Conservation (phyloP, 2,113 vertebrate genomes). For the Ciconia boyciana region DNA sequence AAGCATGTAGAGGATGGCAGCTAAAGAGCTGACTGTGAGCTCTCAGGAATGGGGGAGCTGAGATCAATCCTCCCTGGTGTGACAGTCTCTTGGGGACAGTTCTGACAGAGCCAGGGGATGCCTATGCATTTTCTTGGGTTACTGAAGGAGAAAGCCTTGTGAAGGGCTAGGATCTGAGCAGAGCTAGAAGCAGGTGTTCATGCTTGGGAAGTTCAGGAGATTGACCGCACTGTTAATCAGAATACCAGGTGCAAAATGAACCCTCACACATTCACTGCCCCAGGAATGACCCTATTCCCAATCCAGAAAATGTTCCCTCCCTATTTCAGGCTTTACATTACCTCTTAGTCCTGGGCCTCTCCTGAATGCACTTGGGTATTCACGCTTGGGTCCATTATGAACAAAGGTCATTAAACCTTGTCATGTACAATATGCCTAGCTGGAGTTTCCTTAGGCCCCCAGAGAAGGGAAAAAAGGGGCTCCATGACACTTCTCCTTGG, state of each 20-base stretch:
- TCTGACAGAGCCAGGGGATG: background rate
- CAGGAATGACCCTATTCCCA: slow-evolving; percentile 52
- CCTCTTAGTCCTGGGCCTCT: slow-evolving; percentile 32
- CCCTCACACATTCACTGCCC: slow-evolving; percentile 22
- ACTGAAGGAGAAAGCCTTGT: background rate
- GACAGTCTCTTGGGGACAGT: background rate
- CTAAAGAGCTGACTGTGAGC: background rate
- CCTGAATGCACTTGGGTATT: slow-evolving; percentile 44
- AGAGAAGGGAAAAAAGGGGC: slow-evolving; percentile 20
- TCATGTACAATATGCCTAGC: slow-evolving; percentile 43
- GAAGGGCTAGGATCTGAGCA: background rate
- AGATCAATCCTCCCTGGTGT: background rate
- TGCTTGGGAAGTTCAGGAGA: background rate
- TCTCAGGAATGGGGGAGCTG: background rate
- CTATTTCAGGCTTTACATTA: slow-evolving; percentile 38
- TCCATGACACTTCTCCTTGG: slow-evolving; percentile 22
- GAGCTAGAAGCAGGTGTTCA: slow-evolving; percentile 42
- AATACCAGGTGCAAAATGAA: slow-evolving; percentile 60
- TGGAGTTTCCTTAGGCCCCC: slow-evolving; percentile 31
- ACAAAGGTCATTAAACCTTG: slow-evolving; percentile 50
- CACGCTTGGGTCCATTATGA: slow-evolving; percentile 21
- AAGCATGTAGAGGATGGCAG: background rate
- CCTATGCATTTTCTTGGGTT: background rate
- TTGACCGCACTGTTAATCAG: slow-evolving; percentile 38
- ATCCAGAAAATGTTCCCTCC: slow-evolving; percentile 48